Evolutionary conservation across 2,113 vertebrate species (phyloP), one percentile per base, ranked within the genome.

Genomic region (Phylloscopus trochiloides): DNA sequence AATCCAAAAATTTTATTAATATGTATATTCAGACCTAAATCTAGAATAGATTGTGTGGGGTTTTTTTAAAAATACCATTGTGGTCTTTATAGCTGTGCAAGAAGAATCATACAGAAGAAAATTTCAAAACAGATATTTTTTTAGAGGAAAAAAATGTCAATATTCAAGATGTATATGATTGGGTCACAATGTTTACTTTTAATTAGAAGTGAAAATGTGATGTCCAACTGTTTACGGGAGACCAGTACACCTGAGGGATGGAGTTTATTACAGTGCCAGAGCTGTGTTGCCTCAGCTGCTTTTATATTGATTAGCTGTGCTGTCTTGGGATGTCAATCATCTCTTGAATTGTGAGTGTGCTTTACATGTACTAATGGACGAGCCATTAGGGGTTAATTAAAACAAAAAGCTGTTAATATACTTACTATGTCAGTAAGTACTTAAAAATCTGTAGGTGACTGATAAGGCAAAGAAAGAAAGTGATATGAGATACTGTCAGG

Each of bases 121-220:
- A 17, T 29, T 34, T 73, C 32, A 63, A 70, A 81, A 21, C 3
- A 57, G 7, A 17, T 38, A 14, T 55, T 78, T 87, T 86, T 16
- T 76, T 71, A 17, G 26, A 67, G 34, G 34, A 74, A 76, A 52
- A 8, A 62, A 78, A 43, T 31, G 14, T 17, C 55, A 94, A 24
- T 95, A 94, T 95, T 95, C 28, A 45, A 82, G 76, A 88, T 59
- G 21, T 22, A 38, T 45, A 68, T 34, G 4, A 68, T 40, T 51
- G 13, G 51, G 9, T 50, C 42, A 83, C 45, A 1, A 45, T 78
- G 51, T 92, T 96, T 92, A 47, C 62, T 92, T 96, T 92, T 74
- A 94, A 97, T 92, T 81, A 95, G 40, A 85, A 72, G 24, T 82
- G 17, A 51, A 94, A 94, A 81, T 82, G 31, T 45, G 43, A 40